phyloP scores from a whole-genome alignment of 2,797 vertebrate species.

The Ceyx erithaca region DNA sequence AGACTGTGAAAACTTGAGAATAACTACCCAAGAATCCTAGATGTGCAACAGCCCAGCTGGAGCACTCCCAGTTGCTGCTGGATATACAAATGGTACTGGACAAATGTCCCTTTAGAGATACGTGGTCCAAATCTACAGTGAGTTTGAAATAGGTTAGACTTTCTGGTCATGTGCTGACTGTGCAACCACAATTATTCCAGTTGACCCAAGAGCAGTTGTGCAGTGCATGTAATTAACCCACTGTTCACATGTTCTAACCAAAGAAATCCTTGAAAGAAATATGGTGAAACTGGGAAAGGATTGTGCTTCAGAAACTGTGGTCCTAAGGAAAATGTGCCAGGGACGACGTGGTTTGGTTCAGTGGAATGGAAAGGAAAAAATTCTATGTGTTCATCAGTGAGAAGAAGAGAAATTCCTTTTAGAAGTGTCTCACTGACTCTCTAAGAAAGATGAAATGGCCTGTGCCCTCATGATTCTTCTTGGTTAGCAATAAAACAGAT shows the following conservation, averaged over 20 bases:
- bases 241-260: background rate
- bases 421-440: background rate
- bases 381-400: background rate
- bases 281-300: background rate
- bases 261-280: background rate
- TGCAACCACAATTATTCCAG: background rate
- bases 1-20: background rate
- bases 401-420: background rate
- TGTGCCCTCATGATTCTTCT: background rate
- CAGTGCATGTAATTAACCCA: background rate
- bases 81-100: background rate
- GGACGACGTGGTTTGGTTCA: background rate
- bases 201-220: background rate
- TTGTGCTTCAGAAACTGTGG: background rate
- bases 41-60: background rate
- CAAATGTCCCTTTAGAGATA: background rate
- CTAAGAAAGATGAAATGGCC: background rate
- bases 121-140: background rate
- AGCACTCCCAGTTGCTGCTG: background rate
- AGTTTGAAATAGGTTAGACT: background rate
- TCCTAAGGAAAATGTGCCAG: background rate
- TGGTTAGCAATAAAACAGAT: background rate
- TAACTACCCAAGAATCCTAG: background rate
- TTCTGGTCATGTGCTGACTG: background rate
- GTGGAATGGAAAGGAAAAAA: background rate